These are phyloP conservation scores for Drosophila fuyamai DNA, from an alignment of 1,140 invertebrate species.

Conservation along the genomic window DNA sequence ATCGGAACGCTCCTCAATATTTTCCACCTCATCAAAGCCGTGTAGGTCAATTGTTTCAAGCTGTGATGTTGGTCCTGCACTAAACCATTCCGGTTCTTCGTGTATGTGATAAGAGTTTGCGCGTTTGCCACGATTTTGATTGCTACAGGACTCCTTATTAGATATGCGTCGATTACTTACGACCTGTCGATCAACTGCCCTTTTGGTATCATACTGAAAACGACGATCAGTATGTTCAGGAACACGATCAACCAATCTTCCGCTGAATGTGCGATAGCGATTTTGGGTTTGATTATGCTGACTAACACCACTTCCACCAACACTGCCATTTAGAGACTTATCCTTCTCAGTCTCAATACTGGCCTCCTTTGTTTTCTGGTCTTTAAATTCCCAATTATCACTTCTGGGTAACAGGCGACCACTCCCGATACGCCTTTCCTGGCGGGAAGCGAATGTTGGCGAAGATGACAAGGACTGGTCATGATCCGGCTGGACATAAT, in stretches of 20 bases:
- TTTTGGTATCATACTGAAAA: conserved; percentile 36
- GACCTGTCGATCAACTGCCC: conserved; percentile 24
- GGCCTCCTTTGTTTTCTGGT: conserved; percentile 50
- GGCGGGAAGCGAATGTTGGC: conserved; percentile 41
- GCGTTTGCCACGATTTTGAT: conserved; percentile 59
- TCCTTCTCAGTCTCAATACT: conserved; percentile 53
- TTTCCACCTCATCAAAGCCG: conserved; percentile 92
- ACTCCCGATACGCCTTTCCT: conserved; percentile 89
- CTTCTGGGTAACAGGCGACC: conserved; percentile 89
- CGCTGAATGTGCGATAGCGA: conserved; percentile 35
- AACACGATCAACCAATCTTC: conserved; percentile 22
- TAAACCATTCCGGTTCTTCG: conserved; percentile 92
- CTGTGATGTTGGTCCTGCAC: conserved; percentile 94
- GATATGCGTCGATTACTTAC: conserved; percentile 30
- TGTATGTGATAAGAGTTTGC: conserved; percentile 85
- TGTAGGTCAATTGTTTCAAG: conserved; percentile 96
- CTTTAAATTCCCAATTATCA: conserved; percentile 87
- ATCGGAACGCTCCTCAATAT: conserved; percentile 83
- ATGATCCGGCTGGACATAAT: conserved; percentile 21
- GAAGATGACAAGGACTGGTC: conserved; percentile 37
- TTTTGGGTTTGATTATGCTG: conserved; percentile 27
- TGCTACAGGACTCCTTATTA: conserved; percentile 47
- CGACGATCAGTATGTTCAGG: conserved; percentile 36
- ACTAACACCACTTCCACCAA: conserved; percentile 13
- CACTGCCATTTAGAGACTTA: conserved; percentile 37